Evolutionary conservation across 2,888 invertebrate genomes (phyloP), one percentile per base, ranked within the genome.

Genomic region (Cosmorhoe ocellata): DNA sequence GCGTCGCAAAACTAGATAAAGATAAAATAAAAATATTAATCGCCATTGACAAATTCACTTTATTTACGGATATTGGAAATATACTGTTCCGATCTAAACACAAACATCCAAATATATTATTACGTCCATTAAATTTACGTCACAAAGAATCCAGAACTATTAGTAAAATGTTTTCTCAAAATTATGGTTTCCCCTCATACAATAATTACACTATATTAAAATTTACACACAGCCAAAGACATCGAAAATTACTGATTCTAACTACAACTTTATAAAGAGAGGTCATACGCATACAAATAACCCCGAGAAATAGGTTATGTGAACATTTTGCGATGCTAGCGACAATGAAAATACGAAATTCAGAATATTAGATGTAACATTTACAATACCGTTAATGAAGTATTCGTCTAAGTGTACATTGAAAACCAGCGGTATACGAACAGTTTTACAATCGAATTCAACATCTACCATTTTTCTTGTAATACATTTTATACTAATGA

Each of bases 321-420:
- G 90, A 91, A 90, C 90, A 91, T 90, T 90, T 89, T 90, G 90
- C 91, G 90, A 90, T 90, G 86, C 86, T 87, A 89, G 85, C 89
- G 89, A 74, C 69, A 74, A 73, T 66, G 67, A 69, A 65, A 63
- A 75, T 71, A 72, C 71, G 69, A 59, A 59, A 61, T 67, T 53
- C 61, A 66, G 58, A 63, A 68, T 61, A 49, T 36, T 22, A 41
- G 51, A 43, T 43, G 18, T 39, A 63, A 68, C 64, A 71, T 62
- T 68, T 63, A 71, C 58, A 72, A 64, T 71, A 64, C 69, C 69
- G 76, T 71, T 69, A 69, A 62, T 61, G 58, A 69, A 57, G 61
- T 63, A 67, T 56, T 71, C 38, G 62, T 67, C 58, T 68, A 69
- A 63, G 68, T 66, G 67, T 64, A 76, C 67, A 72, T 66, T 71